These are phyloP conservation scores for Brenthis ino DNA, from an alignment of 2,888 invertebrate species.

Conservation along the genomic window DNA sequence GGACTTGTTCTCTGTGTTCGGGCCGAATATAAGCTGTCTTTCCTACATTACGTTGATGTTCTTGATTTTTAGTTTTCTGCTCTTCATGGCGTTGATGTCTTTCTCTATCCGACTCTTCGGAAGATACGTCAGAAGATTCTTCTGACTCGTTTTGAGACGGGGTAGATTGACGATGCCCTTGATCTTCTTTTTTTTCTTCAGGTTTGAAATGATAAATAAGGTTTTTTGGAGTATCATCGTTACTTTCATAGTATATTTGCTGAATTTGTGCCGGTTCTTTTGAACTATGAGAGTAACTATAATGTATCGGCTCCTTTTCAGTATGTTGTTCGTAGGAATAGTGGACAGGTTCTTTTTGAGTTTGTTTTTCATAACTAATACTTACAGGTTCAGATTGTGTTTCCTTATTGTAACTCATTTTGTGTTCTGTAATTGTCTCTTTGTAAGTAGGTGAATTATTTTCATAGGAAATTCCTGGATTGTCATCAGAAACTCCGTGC, in stretches of 20 bases:
- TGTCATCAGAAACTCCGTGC: constrained; percentile 49
- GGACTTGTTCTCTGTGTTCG: constrained; percentile 44
- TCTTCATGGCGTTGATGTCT: constrained; percentile 19
- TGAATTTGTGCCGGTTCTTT: constrained; percentile 55
- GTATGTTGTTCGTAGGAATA: constrained; percentile 64
- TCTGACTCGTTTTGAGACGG: constrained; percentile 37
- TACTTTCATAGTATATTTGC: constrained; percentile 54
- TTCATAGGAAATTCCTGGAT: constrained; percentile 67
- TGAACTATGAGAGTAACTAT: constrained; percentile 47
- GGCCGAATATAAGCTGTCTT: constrained; percentile 37
- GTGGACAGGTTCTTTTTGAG: constrained; percentile 56
- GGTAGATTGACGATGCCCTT: constrained; percentile 30
- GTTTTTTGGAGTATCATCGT: constrained; percentile 57
- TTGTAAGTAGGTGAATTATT: constrained; percentile 68
- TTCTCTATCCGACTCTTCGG: constrained; percentile 31
- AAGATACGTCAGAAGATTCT: constrained; percentile 35
- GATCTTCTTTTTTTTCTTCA: constrained; percentile 43
- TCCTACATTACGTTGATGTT: constrained; percentile 31
- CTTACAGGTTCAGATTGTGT: constrained; percentile 63
- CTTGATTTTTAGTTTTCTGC: constrained; percentile 23
- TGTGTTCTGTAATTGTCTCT: constrained; percentile 68
- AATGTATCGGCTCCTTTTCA: constrained; percentile 53
- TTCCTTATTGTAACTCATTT: constrained; percentile 67
- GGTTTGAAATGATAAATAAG: constrained; percentile 58
- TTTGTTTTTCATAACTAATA: constrained; percentile 60